Percentiles rank a stretch among this genome's conserved stretches.
phyloP scores from a whole-genome alignment of 2,888 invertebrate species.

The Azorinus chamasolen region DNA sequence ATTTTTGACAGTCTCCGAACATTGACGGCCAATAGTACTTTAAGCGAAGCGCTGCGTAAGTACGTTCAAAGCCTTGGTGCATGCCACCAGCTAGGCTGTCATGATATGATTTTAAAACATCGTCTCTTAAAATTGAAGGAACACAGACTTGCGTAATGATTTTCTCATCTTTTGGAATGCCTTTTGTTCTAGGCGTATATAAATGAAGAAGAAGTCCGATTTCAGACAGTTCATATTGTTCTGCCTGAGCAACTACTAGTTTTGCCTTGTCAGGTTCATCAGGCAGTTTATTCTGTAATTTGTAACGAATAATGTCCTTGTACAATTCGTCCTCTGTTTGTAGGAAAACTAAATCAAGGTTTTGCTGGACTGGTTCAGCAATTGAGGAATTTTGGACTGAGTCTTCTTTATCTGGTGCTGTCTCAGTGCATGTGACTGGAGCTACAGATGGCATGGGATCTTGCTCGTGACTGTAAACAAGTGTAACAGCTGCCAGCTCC shows the following conservation, averaged over 20 bases:
- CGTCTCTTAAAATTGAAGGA: too few relatives aligned
- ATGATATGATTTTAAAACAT: too few relatives aligned
- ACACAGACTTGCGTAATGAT: too few relatives aligned
- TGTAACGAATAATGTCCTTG: not conserved
- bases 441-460: not conserved
- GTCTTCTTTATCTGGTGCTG: slow-evolving; percentile 1
- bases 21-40: slow-evolving; percentile 67
- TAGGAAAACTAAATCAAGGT: too few relatives aligned
- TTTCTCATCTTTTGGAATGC: too few relatives aligned
- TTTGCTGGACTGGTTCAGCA: too few relatives aligned
- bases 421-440: not conserved
- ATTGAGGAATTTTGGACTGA: too few relatives aligned
- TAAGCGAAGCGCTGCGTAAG: slow-evolving; percentile 42
- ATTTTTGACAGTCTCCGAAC: slow-evolving; percentile 46
- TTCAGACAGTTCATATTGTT: slow-evolving; percentile 16
- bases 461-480: slow-evolving; percentile 5
- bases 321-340: too few relatives aligned
- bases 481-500: not conserved
- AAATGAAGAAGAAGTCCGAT: slow-evolving; percentile 12
- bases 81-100: slow-evolving; percentile 49
- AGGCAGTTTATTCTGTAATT: not conserved
- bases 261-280: slow-evolving; percentile 9
- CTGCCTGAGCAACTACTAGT: slow-evolving; percentile 20
- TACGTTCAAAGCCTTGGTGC: slow-evolving; percentile 64
- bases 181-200: not conserved